A percentile compares a stretch with the other conserved stretches of the same genome.
These are phyloP conservation scores for Acanthosepion esculentum DNA, from an alignment of 2,888 invertebrate species.

Conservation along the genomic window DNA sequence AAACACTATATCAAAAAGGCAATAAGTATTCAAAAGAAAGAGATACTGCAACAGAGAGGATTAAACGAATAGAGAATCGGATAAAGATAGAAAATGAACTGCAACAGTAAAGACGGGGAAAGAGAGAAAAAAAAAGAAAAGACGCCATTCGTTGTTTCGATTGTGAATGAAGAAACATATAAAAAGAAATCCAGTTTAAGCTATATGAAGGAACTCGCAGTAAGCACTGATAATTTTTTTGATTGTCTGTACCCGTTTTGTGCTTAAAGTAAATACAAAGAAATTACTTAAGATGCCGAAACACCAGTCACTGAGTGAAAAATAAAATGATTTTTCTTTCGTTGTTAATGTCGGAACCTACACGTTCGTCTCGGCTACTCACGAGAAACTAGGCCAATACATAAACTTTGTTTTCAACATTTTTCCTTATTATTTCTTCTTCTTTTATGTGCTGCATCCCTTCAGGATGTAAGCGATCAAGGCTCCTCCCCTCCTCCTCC, in stretches of 20 bases:
- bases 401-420: no score
- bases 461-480: no score
- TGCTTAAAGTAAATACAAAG: not conserved
- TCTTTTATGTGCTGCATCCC: no score
- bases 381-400: not conserved
- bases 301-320: not conserved
- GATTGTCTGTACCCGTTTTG: not conserved
- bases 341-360: no score
- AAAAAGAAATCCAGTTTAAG: not conserved
- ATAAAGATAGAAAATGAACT: not conserved
- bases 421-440: no score
- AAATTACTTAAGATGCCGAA: not conserved
- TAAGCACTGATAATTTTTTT: not conserved
- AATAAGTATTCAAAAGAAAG: no score
- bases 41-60: no score
- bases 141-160: not conserved
- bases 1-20: no score
- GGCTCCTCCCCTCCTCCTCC: no score
- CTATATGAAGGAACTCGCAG: not conserved
- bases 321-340: not conserved
- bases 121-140: not conserved
- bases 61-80: no score
- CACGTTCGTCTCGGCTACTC: not conserved
- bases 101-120: not conserved
- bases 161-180: not conserved